Base-by-base conservation (phyloP, 35 echinoderm and acorn worm species). In the Lytechinus pictus region DNA sequence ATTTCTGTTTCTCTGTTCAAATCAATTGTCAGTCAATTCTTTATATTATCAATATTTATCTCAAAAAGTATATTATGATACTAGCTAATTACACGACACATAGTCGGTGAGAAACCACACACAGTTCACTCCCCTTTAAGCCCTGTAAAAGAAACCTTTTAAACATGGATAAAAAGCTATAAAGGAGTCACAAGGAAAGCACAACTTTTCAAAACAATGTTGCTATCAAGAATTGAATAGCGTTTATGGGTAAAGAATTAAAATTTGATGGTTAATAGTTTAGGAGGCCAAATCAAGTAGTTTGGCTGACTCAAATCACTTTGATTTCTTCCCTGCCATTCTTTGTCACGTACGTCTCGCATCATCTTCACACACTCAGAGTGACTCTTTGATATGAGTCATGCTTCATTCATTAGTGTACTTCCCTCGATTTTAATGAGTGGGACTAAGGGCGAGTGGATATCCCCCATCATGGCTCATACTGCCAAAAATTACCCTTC, bases 321-420 rank as follows among this genome's bases (percentile, higher is more conserved):
- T 79, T 79, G n/a, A 79, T 79, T 79, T 79, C 66, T 79, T 79
- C 66, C 66, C 66, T 79, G 33, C 33, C 33, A 44, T 79, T 19
- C 66, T 79, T 79, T 79, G 66, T 79, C 66, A 71, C 61, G 61
- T 71, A 24, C 61, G 66, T 79, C 66, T 79, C 14, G 19, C 16
- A 24, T 44, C 33, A 44, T 79, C 66, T 79, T 79, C 19, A 79
- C 66, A 79, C 19, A 79, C 19, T 16, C 66, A 79, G 66, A 79
- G n/a, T 79, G 66, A 79, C 66, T 79, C 52, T 90, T 52, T 3
- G 1, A 90, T 24, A 6, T 93, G 92, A 93, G 28, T 93, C 92
- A 93, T 54, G 28, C 29, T 57, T 55, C 92, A 57, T 93, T 93
- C 92, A 93, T 93, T 93, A 93, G 54, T 93, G 53, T 93, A 93